A percentile compares a stretch with the other conserved stretches of the same genome.
phyloP scores from a whole-genome alignment of 1,140 invertebrate species.

The Coenobita brevimanus region DNA sequence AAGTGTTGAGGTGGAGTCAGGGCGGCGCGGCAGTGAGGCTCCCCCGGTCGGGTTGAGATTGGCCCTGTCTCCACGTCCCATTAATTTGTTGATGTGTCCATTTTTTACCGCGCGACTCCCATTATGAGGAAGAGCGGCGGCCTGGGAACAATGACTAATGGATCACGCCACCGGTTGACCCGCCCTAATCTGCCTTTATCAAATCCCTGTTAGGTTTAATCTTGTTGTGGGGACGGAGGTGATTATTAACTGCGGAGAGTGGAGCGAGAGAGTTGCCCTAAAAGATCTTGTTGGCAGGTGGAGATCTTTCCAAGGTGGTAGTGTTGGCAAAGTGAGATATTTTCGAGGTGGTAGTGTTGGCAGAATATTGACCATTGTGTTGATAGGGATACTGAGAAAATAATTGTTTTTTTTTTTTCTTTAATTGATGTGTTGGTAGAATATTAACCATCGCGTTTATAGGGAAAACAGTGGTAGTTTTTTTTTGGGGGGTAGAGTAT shows the following conservation, averaged over 20 bases:
- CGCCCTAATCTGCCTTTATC: slow-evolving; percentile 40
- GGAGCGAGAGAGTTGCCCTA: background rate
- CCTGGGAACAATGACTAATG: slow-evolving; percentile 14
- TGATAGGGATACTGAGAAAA: background rate
- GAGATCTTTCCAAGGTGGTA: background rate
- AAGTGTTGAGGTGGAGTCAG: no score
- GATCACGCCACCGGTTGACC: background rate
- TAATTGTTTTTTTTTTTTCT: no score
- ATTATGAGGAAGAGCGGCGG: background rate
- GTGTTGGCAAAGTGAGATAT: background rate
- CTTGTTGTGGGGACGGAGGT: background rate
- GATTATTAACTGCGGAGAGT: slow-evolving; percentile 22
- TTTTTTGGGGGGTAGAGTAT: no score
- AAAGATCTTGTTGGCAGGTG: background rate
- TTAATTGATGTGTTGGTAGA: no score
- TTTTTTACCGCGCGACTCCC: slow-evolving; percentile 21
- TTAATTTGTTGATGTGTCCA: slow-evolving; percentile 37
- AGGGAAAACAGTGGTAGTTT: no score
- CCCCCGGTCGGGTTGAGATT: slow-evolving; percentile 22
- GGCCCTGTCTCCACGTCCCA: slow-evolving; percentile 31
- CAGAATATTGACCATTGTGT: background rate
- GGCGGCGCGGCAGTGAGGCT: no score
- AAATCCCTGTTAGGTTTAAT: slow-evolving; percentile 49
- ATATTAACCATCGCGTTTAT: no score
- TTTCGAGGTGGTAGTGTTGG: background rate